Evolutionary conservation across 2,888 invertebrate genomes (phyloP), one percentile per base, ranked within the genome.

Genomic region (Noctua janthina): DNA sequence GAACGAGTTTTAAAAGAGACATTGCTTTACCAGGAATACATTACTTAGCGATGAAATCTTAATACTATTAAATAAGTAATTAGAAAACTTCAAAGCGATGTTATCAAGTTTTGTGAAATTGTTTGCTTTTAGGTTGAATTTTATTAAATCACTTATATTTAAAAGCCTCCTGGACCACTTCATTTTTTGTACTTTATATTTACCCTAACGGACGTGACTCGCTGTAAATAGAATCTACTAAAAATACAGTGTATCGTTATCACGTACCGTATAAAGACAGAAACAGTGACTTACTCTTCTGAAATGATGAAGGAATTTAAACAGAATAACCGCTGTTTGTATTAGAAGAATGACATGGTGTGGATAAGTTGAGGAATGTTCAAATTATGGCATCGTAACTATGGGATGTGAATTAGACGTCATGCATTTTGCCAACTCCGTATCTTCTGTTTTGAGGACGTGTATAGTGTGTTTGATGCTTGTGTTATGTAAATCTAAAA

Each of bases 1-100:
- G 87, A 91, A 91, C 87, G 89, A 92, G 92, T 91, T 89, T 87
- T 90, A 91, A 92, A 92, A 82, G 90, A 91, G 89, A 87, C 86
- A 88, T 92, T 90, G 88, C 86, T 90, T 89, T 88, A 82, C 83
- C 82, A 66, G 35, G 73, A 88, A 91, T 90, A 88, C 89, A 89
- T 87, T 89, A 88, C 78, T 83, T 59, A 70, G 72, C 74, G 74
- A 71, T 73, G 11, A 69, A 78, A 83, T 81, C 43, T 76, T 49
- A 68, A 46, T 68, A 80, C 64, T 74, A 82, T 82, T 70, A 76
- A 81, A 78, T 76, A 81, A 86, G 59, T 76, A 76, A 85, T 79
- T 85, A 82, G 20, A 77, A 43, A 69, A 73, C 59, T 74, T 74
- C 76, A 84, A 85, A 87, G 78, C 59, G 54, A 68, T 68, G 35